Conservation (phyloP, 2,888 invertebrate species). For the Xylocampa areola region DNA sequence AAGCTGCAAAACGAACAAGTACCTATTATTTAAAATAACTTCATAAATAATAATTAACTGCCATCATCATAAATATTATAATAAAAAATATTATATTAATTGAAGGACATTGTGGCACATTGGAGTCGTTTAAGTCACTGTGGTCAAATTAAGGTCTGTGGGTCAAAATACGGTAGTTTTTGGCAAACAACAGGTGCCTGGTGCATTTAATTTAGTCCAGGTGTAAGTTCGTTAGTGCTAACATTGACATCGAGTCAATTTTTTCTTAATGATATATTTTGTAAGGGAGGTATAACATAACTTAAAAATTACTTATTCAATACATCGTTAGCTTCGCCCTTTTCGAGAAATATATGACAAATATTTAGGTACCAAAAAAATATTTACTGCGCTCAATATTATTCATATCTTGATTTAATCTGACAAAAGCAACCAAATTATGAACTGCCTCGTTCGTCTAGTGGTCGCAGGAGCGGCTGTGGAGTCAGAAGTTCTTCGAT, state of each 20-base stretch:
- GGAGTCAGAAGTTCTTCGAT: too few relatives aligned
- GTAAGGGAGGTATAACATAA: too few relatives aligned
- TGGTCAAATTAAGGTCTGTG: conserved; percentile 51
- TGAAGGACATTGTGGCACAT: conserved; percentile 24
- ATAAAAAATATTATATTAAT: not conserved
- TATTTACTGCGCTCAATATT: too few relatives aligned
- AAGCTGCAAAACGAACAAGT: conserved; percentile 1
- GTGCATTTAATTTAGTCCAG: conserved; percentile 45
- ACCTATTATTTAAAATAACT: not conserved
- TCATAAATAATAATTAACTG: not conserved
- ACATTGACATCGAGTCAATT: conserved; percentile 28
- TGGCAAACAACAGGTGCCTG: conserved; percentile 60
- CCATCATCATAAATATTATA: not conserved
- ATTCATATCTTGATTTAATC: too few relatives aligned
- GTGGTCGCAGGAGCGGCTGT: too few relatives aligned
- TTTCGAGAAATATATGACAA: too few relatives aligned
- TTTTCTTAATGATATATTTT: conserved; percentile 23
- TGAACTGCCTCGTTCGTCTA: too few relatives aligned
- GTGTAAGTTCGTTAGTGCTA: conserved; percentile 26
- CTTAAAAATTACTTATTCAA: too few relatives aligned
- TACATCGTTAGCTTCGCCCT: too few relatives aligned
- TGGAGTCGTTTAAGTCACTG: conserved; percentile 18
- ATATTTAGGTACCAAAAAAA: too few relatives aligned
- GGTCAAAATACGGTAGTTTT: conserved; percentile 53
- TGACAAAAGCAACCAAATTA: too few relatives aligned